Evolutionary conservation across 2,113 vertebrate species (phyloP), one percentile per base, ranked within the genome.

Genomic region (Ammospiza caudacuta): DNA sequence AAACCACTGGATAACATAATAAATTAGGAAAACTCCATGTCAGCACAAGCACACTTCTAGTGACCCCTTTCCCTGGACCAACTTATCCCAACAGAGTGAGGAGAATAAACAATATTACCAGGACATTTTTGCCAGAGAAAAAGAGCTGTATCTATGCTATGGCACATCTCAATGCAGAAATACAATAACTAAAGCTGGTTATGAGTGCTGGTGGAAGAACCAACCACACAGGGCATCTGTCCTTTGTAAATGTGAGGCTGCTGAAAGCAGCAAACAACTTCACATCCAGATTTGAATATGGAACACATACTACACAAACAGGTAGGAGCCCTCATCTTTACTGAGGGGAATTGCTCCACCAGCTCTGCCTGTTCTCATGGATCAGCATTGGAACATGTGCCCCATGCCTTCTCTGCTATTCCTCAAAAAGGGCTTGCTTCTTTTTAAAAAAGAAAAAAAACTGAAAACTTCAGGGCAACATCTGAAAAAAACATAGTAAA

Each of bases 161-260:
- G 33, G 29, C 14, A n/a, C 20, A 16, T 51, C 39, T 74, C 52
- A 74, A 3, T 29, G 20, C 44, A 81, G 43, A 44, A 8, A 31
- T 4, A 24, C 17, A 70, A 27, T 43, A 58, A 74, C 18, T 37
- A 58, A 76, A 73, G 25, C 51, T 69, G 37, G 14, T 35, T 68
- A 54, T 1, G 8, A 87, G 43, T 2, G 3, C 15, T 49, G 39
- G 43, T 67, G 12, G 61, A 63, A 87, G 35, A 63, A 39, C 5
- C 28, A 66, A 47, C 5, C 31, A 68, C 37, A 31, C 0, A 0
- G 35, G 33, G 52, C 1, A 1, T 47, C 12, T 75, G 47, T 68
- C 31, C 44, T n/a, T 15, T 17, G 51, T 35, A 62, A 76, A 78
- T 1, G 3, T 19, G 21, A 73, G 51, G 46, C 24, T 69, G 37